Evolutionary conservation across 2,113 vertebrate genomes (phyloP).

Genomic region (Apistogramma diplotaenia): DNA sequence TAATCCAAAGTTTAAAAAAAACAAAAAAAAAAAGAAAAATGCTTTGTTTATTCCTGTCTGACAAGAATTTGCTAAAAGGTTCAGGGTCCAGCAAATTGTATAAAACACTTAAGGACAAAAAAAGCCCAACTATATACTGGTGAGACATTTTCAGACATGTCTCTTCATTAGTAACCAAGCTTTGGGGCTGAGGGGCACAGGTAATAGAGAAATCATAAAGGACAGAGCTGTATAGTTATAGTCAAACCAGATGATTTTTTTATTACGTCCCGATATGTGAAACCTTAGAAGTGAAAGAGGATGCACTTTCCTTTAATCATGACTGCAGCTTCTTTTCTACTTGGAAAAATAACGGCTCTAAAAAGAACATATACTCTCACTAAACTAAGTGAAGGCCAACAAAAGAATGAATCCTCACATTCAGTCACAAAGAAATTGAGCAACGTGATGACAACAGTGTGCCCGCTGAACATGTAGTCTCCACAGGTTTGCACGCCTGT

Average conservation of each 20-base stretch:
- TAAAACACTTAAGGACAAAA: too few species aligned
- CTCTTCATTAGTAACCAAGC: too few species aligned
- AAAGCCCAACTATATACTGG: too few species aligned
- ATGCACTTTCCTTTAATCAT: not conserved
- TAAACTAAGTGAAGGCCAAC: not conserved
- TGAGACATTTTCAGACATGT: too few species aligned
- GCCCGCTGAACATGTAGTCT: conserved; percentile 99
- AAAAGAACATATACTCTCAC: not conserved
- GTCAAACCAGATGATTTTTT: not conserved
- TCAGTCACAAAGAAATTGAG: conserved; percentile 92
- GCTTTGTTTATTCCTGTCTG: too few species aligned
- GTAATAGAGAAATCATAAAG: too few species aligned
- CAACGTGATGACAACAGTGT: conserved; percentile 95
- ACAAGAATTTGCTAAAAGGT: too few species aligned
- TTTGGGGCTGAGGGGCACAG: too few species aligned
- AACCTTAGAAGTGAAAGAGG: not conserved
- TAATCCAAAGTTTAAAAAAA: too few species aligned
- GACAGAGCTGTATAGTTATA: too few species aligned
- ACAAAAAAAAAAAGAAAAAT: too few species aligned
- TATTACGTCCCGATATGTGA: not conserved
- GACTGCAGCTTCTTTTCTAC: not conserved
- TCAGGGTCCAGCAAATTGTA: too few species aligned
- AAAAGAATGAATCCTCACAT: conserved; percentile 61
- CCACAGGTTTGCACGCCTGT: conserved; percentile 96
- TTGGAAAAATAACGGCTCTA: not conserved